These are phyloP conservation scores for Meloidogyne exigua DNA, from an alignment of 1,140 invertebrate species.

Conservation along the genomic window DNA sequence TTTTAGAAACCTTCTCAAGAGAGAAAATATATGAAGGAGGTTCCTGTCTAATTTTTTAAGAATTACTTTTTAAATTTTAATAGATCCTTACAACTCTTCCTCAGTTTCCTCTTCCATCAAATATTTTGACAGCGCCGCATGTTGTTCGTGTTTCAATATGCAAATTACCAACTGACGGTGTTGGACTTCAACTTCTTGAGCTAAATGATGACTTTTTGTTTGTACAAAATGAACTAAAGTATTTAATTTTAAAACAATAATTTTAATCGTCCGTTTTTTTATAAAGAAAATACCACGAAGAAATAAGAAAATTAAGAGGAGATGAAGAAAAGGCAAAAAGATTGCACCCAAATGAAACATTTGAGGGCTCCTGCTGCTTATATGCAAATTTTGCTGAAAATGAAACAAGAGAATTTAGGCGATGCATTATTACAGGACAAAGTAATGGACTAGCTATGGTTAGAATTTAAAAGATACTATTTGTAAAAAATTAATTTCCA, in stretches of 20 bases:
- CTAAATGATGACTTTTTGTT: not conserved
- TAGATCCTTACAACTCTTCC: conserved; percentile 9
- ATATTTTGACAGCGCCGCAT: conserved; percentile 3
- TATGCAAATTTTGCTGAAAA: not conserved
- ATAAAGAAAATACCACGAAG: not conserved
- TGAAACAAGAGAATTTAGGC: not conserved
- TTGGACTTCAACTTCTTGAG: conserved; percentile 16
- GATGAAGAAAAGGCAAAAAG: conserved; percentile 15
- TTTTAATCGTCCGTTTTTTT: not conserved
- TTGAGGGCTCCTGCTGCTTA: conserved; percentile 15
- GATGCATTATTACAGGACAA: conserved; percentile 16
- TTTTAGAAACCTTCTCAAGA: conserved; percentile 20
- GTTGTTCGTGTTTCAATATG: conserved; percentile 4
- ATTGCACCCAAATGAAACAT: conserved; percentile 14
- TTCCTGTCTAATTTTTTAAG: not conserved
- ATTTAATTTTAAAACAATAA: not conserved
- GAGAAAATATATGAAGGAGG: conserved; percentile 22
- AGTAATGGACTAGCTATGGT: conserved; percentile 26
- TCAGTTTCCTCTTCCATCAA: not conserved
- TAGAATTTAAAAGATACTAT: not conserved
- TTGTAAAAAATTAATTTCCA: not conserved
- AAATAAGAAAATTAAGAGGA: not conserved
- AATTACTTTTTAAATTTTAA: not conserved
- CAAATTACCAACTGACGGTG: conserved; percentile 14
- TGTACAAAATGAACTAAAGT: conserved; percentile 13